phyloP scores from a whole-genome alignment of 2,888 invertebrate genomes.

The Leptinotarsa juncta region DNA sequence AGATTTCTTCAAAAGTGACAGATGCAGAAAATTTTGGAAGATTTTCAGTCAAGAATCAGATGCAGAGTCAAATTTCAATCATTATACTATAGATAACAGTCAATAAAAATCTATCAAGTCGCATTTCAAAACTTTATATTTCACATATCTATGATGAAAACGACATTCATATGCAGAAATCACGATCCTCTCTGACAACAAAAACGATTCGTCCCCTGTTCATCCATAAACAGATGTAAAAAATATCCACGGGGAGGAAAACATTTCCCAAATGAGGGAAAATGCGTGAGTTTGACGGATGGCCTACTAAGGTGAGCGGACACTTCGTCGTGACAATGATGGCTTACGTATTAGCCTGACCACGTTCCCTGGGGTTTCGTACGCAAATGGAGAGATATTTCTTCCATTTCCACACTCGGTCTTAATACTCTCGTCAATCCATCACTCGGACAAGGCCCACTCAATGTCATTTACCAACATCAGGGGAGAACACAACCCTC shows the following conservation, averaged over 20 bases:
- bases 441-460: slow-evolving; percentile 51
- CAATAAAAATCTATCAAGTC: too few species aligned
- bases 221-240: slow-evolving; percentile 33
- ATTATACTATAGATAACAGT: too few species aligned
- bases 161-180: background rate
- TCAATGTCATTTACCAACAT: slow-evolving; percentile 56
- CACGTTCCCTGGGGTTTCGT: slow-evolving; percentile 56
- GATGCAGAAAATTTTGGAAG: too few species aligned
- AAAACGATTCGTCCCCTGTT: slow-evolving; percentile 19
- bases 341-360: slow-evolving; percentile 61
- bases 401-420: slow-evolving; percentile 57
- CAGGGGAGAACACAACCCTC: slow-evolving; percentile 50
- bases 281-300: slow-evolving; percentile 57
- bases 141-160: too few species aligned
- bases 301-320: slow-evolving; percentile 54
- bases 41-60: too few species aligned
- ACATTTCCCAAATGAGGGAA: slow-evolving; percentile 38
- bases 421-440: slow-evolving; percentile 57
- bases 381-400: slow-evolving; percentile 64
- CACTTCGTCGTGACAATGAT: slow-evolving; percentile 59
- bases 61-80: too few species aligned
- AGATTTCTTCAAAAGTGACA: too few species aligned
- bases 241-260: slow-evolving; percentile 30
- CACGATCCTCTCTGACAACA: slow-evolving; percentile 11
- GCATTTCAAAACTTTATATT: too few species aligned